These are phyloP conservation scores for Drosophila cognata DNA, from an alignment of 2,888 invertebrate genomes.

Conservation along the genomic window DNA sequence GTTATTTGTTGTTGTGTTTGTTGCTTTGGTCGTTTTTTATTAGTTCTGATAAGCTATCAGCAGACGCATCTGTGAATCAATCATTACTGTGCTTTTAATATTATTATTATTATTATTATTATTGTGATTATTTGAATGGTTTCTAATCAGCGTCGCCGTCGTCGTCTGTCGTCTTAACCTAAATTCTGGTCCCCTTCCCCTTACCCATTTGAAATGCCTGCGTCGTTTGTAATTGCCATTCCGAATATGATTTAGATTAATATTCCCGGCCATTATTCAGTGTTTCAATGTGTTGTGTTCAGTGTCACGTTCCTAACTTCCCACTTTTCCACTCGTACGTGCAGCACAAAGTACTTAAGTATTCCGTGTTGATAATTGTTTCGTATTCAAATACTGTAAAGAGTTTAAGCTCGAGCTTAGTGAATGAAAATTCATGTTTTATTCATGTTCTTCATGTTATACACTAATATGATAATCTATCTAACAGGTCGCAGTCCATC, in stretches of 20 bases:
- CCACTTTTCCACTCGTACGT: constrained; percentile 2
- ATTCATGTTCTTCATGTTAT: neutral
- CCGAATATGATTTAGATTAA: neutral
- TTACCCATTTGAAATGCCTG: neutral
- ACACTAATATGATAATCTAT: neutral
- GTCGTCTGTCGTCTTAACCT: constrained; percentile 8
- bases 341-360: neutral
- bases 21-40: neutral
- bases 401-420: neutral
- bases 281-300: neutral
- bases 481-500: neutral
- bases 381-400: neutral
- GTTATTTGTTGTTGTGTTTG: constrained; percentile 1
- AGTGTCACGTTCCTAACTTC: constrained; percentile 17
- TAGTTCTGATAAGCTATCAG: constrained; percentile 12
- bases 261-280: neutral
- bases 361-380: neutral
- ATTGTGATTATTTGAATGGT: neutral
- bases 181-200: neutral
- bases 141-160: constrained; percentile 16
- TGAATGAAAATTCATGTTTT: neutral
- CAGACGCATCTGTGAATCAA: constrained; percentile 20
- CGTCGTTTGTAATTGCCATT: constrained; percentile 7
- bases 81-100: constrained; percentile 1
- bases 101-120: constrained; percentile 1